Evolutionary conservation across 2,888 invertebrate species (phyloP), one percentile per base, ranked within the genome.

Genomic region (Metopia argyrocephala): DNA sequence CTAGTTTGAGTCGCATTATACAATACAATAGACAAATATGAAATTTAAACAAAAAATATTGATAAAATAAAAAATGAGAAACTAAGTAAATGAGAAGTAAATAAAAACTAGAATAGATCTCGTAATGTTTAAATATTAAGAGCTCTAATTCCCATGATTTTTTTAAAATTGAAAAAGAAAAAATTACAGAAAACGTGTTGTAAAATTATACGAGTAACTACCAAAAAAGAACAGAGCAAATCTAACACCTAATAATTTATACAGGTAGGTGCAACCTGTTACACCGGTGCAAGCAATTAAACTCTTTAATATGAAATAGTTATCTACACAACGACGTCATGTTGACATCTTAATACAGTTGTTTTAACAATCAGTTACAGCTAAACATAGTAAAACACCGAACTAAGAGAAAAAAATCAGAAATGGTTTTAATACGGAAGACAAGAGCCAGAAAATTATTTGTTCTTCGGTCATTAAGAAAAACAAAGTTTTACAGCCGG

Each of bases 131-230:
- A 78, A 61, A 81, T 25, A 65, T 59, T 66, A 59, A 79, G 54
- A 56, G 81, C 74, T 81, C 80, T 54, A 70, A 70, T 81, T 81
- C 81, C 62, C 78, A 81, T 45, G 57, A 66, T 70, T 45, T 70
- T 78, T 62, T 75, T 65, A 28, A 64, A 25, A 6, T 21, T 52
- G 2, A 27, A 15, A 52, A 5, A 28, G 12, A 46, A 18, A 31
- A 18, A 56, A 21, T 57, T 27, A 50, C 21, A 12, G 45, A 45
- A 38, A 4, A 52, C 28, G 38, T 61, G 28, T 20, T 5, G 21
- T 15, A 7, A 48, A 3, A 59, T 59, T 12, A 57, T 18, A n/a
- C n/a, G n/a, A n/a, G n/a, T n/a, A 70, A 57, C 18, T 57, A 15
- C 56, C 1, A 48, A 12, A 27, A 2, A 18, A 15, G 56, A 46